phyloP scores from a whole-genome alignment of 1,140 invertebrate genomes.

The Cheumatopsyche charites region DNA sequence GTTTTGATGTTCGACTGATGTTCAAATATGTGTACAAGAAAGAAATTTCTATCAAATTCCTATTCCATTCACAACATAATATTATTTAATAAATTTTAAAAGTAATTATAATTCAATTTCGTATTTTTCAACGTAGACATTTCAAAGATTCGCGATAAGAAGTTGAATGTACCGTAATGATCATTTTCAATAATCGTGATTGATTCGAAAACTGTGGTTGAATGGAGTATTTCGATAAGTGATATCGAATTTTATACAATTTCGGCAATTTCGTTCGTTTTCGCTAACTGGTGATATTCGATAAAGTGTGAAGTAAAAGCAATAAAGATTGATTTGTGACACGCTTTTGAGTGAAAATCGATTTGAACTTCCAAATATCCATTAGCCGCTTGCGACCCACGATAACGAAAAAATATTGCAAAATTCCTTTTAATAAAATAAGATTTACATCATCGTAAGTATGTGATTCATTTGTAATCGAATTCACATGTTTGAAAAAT shows the following conservation, averaged over 20 bases:
- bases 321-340: conserved; percentile 19
- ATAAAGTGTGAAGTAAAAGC: conserved; percentile 12
- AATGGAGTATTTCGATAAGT: neutral
- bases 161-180: conserved; percentile 33
- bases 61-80: no score
- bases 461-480: no score
- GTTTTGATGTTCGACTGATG: no score
- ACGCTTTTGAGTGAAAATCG: conserved; percentile 19
- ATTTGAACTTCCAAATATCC: conserved; percentile 12
- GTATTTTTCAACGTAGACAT: no score
- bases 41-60: no score
- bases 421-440: neutral
- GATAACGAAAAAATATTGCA: conserved; percentile 2
- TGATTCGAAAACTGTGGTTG: neutral
- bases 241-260: conserved; percentile 9
- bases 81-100: no score
- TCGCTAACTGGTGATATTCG: conserved; percentile 8
- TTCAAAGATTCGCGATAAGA: no score
- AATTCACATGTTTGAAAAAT: no score
- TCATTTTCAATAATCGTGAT: neutral
- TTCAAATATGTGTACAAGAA: no score
- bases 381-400: conserved; percentile 4
- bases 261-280: neutral
- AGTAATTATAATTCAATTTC: no score
- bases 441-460: no score